Conservation (phyloP, 1,140 invertebrate species). For the Leguminivora glycinivorella region DNA sequence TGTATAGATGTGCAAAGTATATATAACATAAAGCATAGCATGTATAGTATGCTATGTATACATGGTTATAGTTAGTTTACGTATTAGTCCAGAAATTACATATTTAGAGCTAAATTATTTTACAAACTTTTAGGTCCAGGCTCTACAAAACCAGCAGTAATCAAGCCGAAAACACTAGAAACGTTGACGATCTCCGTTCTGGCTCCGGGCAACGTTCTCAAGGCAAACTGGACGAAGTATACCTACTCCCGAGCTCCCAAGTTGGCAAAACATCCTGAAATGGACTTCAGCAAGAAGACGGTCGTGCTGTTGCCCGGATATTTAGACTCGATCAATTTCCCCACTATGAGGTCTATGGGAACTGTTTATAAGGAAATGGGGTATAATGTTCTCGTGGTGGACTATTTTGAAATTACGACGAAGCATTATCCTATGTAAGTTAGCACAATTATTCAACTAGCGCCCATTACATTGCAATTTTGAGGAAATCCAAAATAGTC, state of each 20-base stretch:
- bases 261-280: slow-evolving; percentile 47
- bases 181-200: slow-evolving; percentile 43
- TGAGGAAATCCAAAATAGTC: not conserved
- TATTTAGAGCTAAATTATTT: not conserved
- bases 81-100: too few relatives aligned
- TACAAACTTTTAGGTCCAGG: slow-evolving; percentile 52
- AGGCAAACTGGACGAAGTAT: slow-evolving; percentile 39
- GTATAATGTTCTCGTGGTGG: slow-evolving; percentile 55
- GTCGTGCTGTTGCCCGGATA: slow-evolving; percentile 53
- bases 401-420: slow-evolving; percentile 51
- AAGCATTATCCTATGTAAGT: slow-evolving; percentile 57
- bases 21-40: too few relatives aligned
- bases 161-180: slow-evolving; percentile 51
- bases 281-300: slow-evolving; percentile 54
- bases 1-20: too few relatives aligned
- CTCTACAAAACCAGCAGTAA: slow-evolving; percentile 45
- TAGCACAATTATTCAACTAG: not conserved
- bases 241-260: slow-evolving; percentile 55
- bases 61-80: too few relatives aligned
- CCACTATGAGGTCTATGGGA: slow-evolving; percentile 35
- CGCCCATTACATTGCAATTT: not conserved
- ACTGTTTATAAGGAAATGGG: slow-evolving; percentile 45
- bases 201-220: slow-evolving; percentile 22
- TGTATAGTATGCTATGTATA: too few relatives aligned
- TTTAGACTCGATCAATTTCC: slow-evolving; percentile 53